Conservation (phyloP, 1,140 invertebrate species). For the Heliconius himera region DNA sequence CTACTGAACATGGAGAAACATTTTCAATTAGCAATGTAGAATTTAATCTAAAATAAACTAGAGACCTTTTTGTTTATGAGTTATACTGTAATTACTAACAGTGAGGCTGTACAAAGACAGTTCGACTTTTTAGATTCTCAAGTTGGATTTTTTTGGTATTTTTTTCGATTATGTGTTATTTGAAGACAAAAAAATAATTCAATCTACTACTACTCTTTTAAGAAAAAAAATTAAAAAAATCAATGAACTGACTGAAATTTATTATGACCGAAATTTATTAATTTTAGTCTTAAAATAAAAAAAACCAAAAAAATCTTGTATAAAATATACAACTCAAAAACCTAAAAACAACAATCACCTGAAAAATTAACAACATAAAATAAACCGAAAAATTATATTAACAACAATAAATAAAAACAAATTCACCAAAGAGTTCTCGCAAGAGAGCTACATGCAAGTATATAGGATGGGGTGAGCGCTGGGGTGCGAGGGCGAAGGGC, state of each 20-base stretch:
- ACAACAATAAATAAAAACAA: background rate
- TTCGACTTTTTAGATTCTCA: too few species aligned
- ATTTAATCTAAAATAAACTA: background rate
- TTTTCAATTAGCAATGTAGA: slow-evolving; percentile 6
- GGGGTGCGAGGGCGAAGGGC: slow-evolving; percentile 45
- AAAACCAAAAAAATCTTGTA: too few species aligned
- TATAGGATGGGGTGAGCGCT: slow-evolving; percentile 32
- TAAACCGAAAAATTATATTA: background rate
- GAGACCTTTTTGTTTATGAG: background rate
- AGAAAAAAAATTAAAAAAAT: too few species aligned
- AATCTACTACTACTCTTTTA: too few species aligned
- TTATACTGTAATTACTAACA: background rate
- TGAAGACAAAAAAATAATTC: too few species aligned
- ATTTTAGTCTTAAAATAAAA: too few species aligned
- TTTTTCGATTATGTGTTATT: too few species aligned
- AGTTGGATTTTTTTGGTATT: too few species aligned
- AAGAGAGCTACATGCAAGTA: slow-evolving; percentile 38
- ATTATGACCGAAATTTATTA: too few species aligned
- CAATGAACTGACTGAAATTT: too few species aligned
- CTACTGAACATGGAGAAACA: background rate
- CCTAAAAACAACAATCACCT: too few species aligned
- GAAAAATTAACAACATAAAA: background rate
- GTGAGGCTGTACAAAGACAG: background rate
- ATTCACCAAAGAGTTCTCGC: background rate
- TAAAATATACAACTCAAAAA: too few species aligned